A percentile compares a stretch with the other conserved stretches of the same genome.
Conservation (phyloP, 2,113 vertebrate species). For the Bujurquina vittata region DNA sequence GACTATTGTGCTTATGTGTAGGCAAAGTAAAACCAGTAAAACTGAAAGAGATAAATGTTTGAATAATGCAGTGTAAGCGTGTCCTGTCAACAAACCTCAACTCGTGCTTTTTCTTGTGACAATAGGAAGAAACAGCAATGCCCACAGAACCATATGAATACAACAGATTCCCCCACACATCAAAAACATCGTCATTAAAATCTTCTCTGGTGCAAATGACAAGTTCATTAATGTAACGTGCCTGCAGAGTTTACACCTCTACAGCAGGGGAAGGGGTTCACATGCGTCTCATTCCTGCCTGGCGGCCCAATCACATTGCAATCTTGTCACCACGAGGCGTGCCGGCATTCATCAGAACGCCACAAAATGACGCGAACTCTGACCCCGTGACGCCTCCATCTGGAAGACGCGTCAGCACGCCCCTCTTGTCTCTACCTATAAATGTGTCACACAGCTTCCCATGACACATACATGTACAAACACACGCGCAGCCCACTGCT, state of each 20-base stretch:
- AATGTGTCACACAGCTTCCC: slow-evolving; percentile 37
- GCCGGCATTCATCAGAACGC: slow-evolving; percentile 68
- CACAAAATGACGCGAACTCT: slow-evolving; percentile 65
- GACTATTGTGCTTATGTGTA: slow-evolving; percentile 21
- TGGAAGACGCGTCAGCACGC: slow-evolving; percentile 54
- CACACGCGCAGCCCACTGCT: slow-evolving; percentile 27
- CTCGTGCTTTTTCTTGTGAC: not conserved
- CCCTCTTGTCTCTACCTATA: slow-evolving; percentile 16
- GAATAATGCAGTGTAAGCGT: slow-evolving; percentile 10
- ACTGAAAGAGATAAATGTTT: slow-evolving; percentile 17
- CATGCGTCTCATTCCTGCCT: slow-evolving; percentile 22
- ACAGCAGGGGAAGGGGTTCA: slow-evolving; percentile 36
- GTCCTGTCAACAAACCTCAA: not conserved
- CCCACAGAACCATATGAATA: not conserved
- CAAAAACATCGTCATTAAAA: slow-evolving; percentile 60
- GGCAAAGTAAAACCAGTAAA: slow-evolving; percentile 4
- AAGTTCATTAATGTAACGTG: slow-evolving; percentile 67
- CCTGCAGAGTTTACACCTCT: slow-evolving; percentile 39
- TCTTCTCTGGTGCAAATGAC: slow-evolving; percentile 51
- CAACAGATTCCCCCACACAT: slow-evolving; percentile 28
- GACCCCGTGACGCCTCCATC: slow-evolving; percentile 69
- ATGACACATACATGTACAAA: not conserved
- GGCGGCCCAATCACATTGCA: slow-evolving; percentile 44
- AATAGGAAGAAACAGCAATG: slow-evolving; percentile 16
- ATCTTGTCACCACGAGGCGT: slow-evolving; percentile 55